Evolutionary conservation across 2,888 invertebrate species (phyloP), one percentile per base, ranked within the genome.

Genomic region (Dusona sp.): DNA sequence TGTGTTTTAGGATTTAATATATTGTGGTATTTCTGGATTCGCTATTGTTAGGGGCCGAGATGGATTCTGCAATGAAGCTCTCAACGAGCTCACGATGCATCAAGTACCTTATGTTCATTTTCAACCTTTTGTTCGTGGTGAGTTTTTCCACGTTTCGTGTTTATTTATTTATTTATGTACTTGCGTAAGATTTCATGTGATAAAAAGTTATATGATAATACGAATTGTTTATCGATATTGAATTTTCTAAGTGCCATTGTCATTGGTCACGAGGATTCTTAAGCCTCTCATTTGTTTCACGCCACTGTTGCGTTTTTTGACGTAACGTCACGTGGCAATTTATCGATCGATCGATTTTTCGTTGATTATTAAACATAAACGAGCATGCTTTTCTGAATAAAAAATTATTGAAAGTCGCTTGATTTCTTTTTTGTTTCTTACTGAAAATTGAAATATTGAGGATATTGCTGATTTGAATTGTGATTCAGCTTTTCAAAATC

Each of bases 41-140:
- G 42, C 61, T 61, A 45, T 65, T 33, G 33, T 25, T 75, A 75
- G 74, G 68, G 77, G 77, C 25, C 64, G 88, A 79, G 51, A 91
- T 91, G 91, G 89, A 91, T 78, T 86, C 88, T 57, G 82, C 79
- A 48, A 87, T 93, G 84, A 91, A 91, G 77, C 87, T 93, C 22
- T 89, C 94, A 90, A 91, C 95, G 93, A 95, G 95, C 94, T 94
- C 96, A 88, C 95, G 95, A 95, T 94, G 96, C 94, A 94, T 98
- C 91, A 97, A 96, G 92, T 97, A 97, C 94, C 95, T 96, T 67
- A 95, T 98, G 90, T 97, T 96, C 91, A 95, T 95, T 74, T 96
- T 97, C 91, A 98, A 97, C 94, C 95, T 96, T 87, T 91, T 97
- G 73, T 97, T 97, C 95, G 95, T 97, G 96, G 97, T 97, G 94